Conservation (phyloP, 53 echinoderm and acorn worm species). For the Crossaster papposus region DNA sequence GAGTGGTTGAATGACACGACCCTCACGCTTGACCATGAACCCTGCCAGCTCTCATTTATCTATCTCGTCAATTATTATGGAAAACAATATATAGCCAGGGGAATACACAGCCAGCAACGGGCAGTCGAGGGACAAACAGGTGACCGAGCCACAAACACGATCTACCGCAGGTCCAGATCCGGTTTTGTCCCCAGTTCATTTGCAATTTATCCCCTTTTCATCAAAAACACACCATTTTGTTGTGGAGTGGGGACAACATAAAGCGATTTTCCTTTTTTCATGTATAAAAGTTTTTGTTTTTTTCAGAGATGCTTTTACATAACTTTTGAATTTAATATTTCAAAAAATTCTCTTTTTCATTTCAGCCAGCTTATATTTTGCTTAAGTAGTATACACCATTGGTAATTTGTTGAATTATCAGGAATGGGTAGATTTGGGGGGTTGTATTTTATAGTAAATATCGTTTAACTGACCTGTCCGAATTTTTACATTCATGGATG, state of each 20-base stretch:
- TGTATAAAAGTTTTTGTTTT: too few relatives aligned
- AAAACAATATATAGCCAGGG: background rate
- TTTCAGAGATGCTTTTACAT: too few relatives aligned
- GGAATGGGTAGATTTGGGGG: too few relatives aligned
- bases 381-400: too few relatives aligned
- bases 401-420: too few relatives aligned
- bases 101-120: background rate
- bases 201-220: background rate
- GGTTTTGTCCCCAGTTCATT: background rate
- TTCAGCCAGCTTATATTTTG: too few relatives aligned
- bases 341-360: background rate
- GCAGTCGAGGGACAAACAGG: background rate
- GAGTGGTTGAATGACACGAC: background rate
- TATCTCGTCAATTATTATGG: constrained; percentile 6
- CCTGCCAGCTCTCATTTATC: background rate
- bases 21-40: constrained; percentile 41
- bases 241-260: too few relatives aligned
- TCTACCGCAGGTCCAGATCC: background rate
- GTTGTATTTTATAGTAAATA: too few relatives aligned
- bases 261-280: too few relatives aligned
- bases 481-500: too few relatives aligned
- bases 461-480: too few relatives aligned
- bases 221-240: background rate
- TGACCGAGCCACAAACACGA: background rate
- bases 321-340: too few relatives aligned